Evolutionary conservation across 2,888 invertebrate genomes (phyloP).

Genomic region (Auanema sp.): DNA sequence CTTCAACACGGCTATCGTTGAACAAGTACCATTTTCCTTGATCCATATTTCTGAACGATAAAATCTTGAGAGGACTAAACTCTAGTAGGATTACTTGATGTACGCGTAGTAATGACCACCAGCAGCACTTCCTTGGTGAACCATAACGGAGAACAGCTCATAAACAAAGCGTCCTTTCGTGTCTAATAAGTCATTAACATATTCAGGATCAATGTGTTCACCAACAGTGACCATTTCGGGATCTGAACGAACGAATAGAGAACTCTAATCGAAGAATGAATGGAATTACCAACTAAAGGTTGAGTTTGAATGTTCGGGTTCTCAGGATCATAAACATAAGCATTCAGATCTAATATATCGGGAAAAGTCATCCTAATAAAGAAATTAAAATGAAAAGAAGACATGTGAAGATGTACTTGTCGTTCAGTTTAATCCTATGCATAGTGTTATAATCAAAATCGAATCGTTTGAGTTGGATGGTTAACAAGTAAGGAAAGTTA

Average conservation of each 20-base stretch:
- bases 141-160: slow-evolving; percentile 87
- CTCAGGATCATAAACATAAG: slow-evolving; percentile 70
- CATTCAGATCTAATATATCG: slow-evolving; percentile 78
- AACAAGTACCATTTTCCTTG: slow-evolving; percentile 81
- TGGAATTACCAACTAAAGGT: slow-evolving; percentile 1
- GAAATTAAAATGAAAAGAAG: not conserved
- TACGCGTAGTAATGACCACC: slow-evolving; percentile 91
- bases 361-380: slow-evolving; percentile 78
- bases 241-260: slow-evolving; percentile 16
- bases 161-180: slow-evolving; percentile 71
- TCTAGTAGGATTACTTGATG: slow-evolving; percentile 73
- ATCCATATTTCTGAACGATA: slow-evolving; percentile 66
- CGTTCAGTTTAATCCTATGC: slow-evolving; percentile 83
- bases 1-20: slow-evolving; percentile 81
- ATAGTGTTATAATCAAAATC: slow-evolving; percentile 84
- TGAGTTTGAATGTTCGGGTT: not conserved
- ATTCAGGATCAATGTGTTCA: slow-evolving; percentile 25
- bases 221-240: slow-evolving; percentile 28
- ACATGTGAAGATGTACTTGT: slow-evolving; percentile 73
- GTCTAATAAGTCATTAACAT: slow-evolving; percentile 39
- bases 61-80: slow-evolving; percentile 41
- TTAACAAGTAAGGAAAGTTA: slow-evolving; percentile 82
- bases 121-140: slow-evolving; percentile 85
- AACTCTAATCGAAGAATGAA: not conserved
- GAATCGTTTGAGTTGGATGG: slow-evolving; percentile 83